These are phyloP conservation scores for Bombus ignitus DNA, from an alignment of 1,140 invertebrate genomes.

Conservation along the genomic window DNA sequence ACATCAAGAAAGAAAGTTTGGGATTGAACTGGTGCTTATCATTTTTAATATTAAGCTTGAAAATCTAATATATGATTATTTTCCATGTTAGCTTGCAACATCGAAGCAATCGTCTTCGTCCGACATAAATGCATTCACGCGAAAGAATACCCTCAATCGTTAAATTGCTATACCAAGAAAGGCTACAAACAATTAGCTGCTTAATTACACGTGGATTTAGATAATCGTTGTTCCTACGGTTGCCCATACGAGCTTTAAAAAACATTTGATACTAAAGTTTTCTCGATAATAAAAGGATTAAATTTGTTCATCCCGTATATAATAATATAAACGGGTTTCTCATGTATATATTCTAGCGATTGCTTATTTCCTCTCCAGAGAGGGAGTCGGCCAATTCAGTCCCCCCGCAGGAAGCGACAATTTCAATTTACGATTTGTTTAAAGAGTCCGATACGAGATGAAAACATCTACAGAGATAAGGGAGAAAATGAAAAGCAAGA, in stretches of 20 bases:
- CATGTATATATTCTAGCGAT: constrained; percentile 71
- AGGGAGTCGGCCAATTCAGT: constrained; percentile 65
- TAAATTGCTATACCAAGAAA: constrained; percentile 31
- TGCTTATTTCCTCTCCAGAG: constrained; percentile 75
- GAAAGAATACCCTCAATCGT: constrained; percentile 17
- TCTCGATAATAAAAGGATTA: no score
- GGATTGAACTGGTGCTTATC: neutral
- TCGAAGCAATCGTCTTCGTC: no score
- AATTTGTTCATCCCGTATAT: constrained; percentile 47
- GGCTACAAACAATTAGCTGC: neutral
- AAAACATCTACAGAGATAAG: constrained; percentile 10
- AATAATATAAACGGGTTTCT: constrained; percentile 70
- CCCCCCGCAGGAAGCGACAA: constrained; percentile 79
- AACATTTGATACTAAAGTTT: no score
- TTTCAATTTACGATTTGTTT: constrained; percentile 81
- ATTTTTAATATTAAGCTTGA: neutral
- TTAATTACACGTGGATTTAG: constrained; percentile 21
- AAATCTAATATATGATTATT: neutral
- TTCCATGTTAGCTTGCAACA: neutral
- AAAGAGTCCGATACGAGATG: constrained; percentile 64
- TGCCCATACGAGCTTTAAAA: neutral
- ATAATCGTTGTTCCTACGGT: constrained; percentile 34
- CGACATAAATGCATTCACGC: neutral
- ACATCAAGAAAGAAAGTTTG: neutral
- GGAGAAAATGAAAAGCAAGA: neutral